Evolutionary conservation across 2,113 vertebrate species (phyloP).

Genomic region (Sinosuthora webbiana): DNA sequence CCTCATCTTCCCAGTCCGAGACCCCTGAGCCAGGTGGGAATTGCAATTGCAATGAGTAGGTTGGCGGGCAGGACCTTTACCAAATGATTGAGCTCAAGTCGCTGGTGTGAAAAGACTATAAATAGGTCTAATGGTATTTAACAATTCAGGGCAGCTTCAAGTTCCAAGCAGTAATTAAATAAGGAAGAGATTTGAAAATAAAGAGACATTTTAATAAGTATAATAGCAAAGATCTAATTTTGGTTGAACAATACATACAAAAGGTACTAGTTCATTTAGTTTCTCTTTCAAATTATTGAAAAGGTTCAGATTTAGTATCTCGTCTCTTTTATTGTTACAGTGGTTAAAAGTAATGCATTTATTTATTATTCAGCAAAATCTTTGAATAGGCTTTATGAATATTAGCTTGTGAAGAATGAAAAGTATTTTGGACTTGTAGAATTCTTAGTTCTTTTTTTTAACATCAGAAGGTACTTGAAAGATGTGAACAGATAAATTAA

Average conservation of each 20-base stretch:
- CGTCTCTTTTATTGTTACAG: conserved; percentile 68
- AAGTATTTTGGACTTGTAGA: conserved; percentile 74
- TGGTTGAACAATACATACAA: conserved; percentile 71
- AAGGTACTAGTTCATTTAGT: conserved; percentile 72
- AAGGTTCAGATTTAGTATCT: conserved; percentile 69
- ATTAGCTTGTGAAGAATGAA: conserved; percentile 75
- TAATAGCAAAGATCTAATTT: conserved; percentile 82
- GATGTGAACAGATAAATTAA: conserved; percentile 85
- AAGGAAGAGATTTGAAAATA: conserved; percentile 82
- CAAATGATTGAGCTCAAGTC: conserved; percentile 72
- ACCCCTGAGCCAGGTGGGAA: conserved; percentile 96
- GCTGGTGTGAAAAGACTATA: conserved; percentile 76
- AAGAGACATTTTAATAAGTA: conserved; percentile 83
- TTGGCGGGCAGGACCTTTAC: conserved; percentile 76
- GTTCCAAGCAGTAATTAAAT: conserved; percentile 80
- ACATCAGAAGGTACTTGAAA: conserved; percentile 83
- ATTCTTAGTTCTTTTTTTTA: conserved; percentile 72
- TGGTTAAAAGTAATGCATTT: conserved; percentile 72
- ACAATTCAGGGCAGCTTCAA: conserved; percentile 75
- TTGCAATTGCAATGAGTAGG: conserved; percentile 68
- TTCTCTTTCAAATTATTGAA: conserved; percentile 74
- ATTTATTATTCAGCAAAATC: conserved; percentile 79
- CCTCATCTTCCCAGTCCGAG: conserved; percentile 95
- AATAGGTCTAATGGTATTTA: conserved; percentile 79
- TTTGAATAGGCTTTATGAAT: conserved; percentile 72